Evolutionary conservation across 2,113 vertebrate species (phyloP).

Genomic region (Pluvianellus socialis): DNA sequence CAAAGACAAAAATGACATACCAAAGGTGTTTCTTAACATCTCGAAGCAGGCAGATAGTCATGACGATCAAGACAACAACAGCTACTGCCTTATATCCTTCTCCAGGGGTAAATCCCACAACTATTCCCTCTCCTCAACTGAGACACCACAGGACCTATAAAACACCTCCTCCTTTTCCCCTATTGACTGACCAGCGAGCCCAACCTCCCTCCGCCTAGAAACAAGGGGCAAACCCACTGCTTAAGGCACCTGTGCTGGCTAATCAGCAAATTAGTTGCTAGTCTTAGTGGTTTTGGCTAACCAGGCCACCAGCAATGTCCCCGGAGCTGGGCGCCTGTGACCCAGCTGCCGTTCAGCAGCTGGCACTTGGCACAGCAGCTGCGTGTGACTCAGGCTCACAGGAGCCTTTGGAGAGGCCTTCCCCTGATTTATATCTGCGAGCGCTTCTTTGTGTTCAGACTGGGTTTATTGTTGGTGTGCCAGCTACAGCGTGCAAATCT

Average conservation of each 20-base stretch:
- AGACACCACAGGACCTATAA: background rate
- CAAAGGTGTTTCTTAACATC: background rate
- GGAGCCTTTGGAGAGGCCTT: conserved; percentile 1
- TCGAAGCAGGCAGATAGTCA: background rate
- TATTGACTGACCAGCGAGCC: background rate
- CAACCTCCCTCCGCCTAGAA: background rate
- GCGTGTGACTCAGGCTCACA: background rate
- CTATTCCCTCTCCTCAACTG: background rate
- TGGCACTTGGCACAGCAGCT: background rate
- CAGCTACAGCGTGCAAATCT: background rate
- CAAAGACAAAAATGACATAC: background rate
- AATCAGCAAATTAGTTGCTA: background rate
- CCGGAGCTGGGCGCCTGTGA: background rate
- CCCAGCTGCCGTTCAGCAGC: background rate
- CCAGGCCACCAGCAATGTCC: background rate
- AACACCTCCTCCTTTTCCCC: background rate
- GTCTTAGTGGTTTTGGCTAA: background rate
- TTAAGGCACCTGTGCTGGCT: background rate
- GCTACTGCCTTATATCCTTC: background rate
- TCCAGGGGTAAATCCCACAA: background rate
- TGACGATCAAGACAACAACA: background rate
- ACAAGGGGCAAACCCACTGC: background rate
- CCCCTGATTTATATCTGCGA: background rate
- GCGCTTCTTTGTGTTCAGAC: background rate
- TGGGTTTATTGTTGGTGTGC: background rate